A percentile compares a stretch with the other conserved stretches of the same genome.
Conservation (phyloP, 92 coral and sea anemone species). For the Meandrina meandrites region DNA sequence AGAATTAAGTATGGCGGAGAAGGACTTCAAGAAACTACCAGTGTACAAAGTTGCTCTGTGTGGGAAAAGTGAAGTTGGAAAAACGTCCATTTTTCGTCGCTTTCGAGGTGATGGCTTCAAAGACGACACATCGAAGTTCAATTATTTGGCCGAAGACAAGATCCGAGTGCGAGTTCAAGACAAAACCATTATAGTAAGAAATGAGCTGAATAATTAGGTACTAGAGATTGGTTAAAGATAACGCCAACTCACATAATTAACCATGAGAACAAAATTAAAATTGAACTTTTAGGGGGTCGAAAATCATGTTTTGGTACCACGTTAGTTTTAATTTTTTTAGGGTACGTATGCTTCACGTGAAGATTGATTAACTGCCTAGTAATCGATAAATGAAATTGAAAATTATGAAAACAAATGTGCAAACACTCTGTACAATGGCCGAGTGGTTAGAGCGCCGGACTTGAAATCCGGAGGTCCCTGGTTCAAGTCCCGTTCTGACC, state of each 20-base stretch:
- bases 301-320: no score
- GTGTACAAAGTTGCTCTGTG: constrained; percentile 63
- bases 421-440: no score
- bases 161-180: constrained; percentile 21
- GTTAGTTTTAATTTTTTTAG: no score
- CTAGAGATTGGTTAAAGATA: not conserved
- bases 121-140: constrained; percentile 21
- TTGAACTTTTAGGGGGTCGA: no score
- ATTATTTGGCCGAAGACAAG: constrained; percentile 24
- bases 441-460: no score
- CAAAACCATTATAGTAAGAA: constrained; percentile 18
- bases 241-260: not conserved
- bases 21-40: not conserved
- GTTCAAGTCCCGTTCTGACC: no score
- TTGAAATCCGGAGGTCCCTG: no score
- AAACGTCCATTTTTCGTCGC: constrained; percentile 72
- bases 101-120: constrained; percentile 45
- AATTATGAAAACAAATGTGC: no score
- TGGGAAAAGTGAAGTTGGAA: constrained; percentile 64
- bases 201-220: not conserved
- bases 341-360: no score
- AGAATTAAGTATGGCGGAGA: constrained; percentile 2
- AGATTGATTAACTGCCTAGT: no score
- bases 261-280: not conserved
- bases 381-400: no score